phyloP scores from a whole-genome alignment of 2,888 invertebrate genomes.

The Micoletzkya japonica region DNA sequence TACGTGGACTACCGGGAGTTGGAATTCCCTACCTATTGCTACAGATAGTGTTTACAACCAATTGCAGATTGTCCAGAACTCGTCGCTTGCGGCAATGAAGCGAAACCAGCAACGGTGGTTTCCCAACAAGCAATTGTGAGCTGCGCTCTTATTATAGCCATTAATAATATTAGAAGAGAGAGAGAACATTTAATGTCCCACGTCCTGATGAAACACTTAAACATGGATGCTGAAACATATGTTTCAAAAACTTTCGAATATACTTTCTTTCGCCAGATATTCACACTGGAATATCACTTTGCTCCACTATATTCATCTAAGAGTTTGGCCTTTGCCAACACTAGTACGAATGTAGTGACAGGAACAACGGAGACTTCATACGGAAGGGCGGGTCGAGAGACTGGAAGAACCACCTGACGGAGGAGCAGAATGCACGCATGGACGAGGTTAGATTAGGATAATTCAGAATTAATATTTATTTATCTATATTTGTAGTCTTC shows the following conservation, averaged over 20 bases:
- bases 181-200: too few relatives aligned
- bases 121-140: slow-evolving; percentile 46
- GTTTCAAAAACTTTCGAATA: too few relatives aligned
- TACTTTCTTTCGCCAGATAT: too few relatives aligned
- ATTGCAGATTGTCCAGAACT: slow-evolving; percentile 50
- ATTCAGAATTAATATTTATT: background rate
- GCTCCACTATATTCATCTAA: too few relatives aligned
- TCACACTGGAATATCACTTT: too few relatives aligned
- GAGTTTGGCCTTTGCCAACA: background rate
- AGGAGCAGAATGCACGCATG: slow-evolving; percentile 56
- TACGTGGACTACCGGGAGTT: too few relatives aligned
- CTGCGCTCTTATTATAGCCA: background rate
- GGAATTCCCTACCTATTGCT: background rate
- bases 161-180: background rate
- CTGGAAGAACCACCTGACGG: slow-evolving; percentile 61
- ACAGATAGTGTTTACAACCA: background rate
- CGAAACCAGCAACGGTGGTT: slow-evolving; percentile 61
- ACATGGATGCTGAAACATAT: too few relatives aligned
- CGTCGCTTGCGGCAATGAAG: slow-evolving; percentile 58
- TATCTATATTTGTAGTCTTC: background rate
- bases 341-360: slow-evolving; percentile 32
- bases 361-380: slow-evolving; percentile 56
- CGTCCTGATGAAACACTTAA: too few relatives aligned
- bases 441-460: slow-evolving; percentile 34
- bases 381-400: slow-evolving; percentile 60